Conservation (phyloP, 2,888 invertebrate genomes). For the Morinoia aosen region DNA sequence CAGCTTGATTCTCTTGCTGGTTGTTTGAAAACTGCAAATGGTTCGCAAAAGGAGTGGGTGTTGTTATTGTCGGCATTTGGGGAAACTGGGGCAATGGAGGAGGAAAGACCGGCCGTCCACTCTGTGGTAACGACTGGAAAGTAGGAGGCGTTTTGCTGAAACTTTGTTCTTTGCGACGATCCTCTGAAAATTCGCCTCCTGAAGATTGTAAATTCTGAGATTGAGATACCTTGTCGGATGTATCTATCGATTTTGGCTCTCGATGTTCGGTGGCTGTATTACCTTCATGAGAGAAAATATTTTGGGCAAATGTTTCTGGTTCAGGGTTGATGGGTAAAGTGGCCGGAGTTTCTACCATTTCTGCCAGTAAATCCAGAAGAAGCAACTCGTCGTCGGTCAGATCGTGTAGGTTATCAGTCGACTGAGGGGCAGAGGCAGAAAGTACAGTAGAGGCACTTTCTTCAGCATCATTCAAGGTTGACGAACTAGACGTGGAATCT, state of each 20-base stretch:
- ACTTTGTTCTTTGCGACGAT: background rate
- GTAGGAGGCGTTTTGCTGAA: background rate
- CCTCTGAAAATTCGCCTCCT: background rate
- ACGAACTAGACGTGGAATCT: background rate
- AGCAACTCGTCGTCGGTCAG: slow-evolving; percentile 28
- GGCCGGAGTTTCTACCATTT: background rate
- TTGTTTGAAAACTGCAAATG: background rate
- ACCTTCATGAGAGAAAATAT: background rate
- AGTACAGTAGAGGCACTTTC: background rate
- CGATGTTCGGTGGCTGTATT: background rate
- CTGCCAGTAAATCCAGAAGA: background rate
- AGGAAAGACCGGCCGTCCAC: background rate
- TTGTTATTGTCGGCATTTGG: slow-evolving; percentile 30
- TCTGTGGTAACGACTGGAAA: background rate
- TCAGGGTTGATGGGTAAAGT: background rate
- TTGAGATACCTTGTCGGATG: background rate
- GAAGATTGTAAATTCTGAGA: background rate
- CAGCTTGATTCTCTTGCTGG: background rate
- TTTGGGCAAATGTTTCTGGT: background rate
- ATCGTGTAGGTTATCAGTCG: background rate
- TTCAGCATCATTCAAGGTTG: background rate
- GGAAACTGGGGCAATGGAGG: slow-evolving; percentile 35
- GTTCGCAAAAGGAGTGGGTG: background rate
- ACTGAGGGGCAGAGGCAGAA: background rate
- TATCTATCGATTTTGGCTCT: background rate